Evolutionary conservation across 2,888 invertebrate genomes (phyloP).

Genomic region (Sinodicranocentrus sp.): DNA sequence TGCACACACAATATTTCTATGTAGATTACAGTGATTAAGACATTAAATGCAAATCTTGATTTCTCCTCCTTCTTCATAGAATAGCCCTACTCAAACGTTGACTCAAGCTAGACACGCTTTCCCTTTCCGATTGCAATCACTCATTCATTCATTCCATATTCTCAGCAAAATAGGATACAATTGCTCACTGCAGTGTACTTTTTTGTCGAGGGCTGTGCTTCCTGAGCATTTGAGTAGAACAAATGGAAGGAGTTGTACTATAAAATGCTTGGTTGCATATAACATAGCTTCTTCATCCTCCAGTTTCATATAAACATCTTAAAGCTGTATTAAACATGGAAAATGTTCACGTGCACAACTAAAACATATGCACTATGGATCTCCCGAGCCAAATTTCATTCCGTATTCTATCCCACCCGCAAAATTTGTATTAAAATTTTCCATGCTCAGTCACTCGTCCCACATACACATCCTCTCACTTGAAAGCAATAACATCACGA

Average conservation of each 20-base stretch:
- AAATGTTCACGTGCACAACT: too few species aligned
- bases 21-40: slow-evolving; percentile 50
- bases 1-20: slow-evolving; percentile 28
- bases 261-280: too few species aligned
- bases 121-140: slow-evolving; percentile 38
- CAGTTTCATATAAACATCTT: too few species aligned
- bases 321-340: too few species aligned
- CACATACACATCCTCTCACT: not conserved
- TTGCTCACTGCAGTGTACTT: too few species aligned
- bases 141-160: slow-evolving; percentile 13
- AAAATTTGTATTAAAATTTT: not conserved
- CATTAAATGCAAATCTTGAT: slow-evolving; percentile 46
- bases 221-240: slow-evolving; percentile 20
- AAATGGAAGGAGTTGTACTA: slow-evolving; percentile 4
- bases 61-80: too few species aligned
- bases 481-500: not conserved
- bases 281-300: too few species aligned
- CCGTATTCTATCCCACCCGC: too few species aligned
- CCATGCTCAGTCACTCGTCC: not conserved
- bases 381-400: too few species aligned
- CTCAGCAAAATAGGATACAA: not conserved
- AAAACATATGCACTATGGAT: too few species aligned
- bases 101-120: not conserved
- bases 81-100: not conserved
- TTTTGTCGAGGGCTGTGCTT: not conserved